phyloP scores from a whole-genome alignment of 2,113 vertebrate genomes.

The Erythrolamprus reginae region DNA sequence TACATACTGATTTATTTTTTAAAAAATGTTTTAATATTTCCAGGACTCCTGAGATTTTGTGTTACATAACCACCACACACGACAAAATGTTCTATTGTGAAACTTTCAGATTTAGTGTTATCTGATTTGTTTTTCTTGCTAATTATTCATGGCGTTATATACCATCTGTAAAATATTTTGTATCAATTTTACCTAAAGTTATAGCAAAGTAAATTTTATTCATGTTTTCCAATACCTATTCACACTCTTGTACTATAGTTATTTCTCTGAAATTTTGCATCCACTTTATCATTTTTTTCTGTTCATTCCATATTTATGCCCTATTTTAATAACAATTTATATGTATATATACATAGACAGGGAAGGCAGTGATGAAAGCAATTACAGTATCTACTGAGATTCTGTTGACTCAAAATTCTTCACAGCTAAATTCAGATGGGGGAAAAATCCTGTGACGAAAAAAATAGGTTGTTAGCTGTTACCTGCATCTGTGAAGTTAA shows the following conservation, averaged over 20 bases:
- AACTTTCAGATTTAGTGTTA: neutral
- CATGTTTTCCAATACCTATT: neutral
- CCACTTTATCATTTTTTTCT: neutral
- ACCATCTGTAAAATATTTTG: neutral
- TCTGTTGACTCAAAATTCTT: neutral
- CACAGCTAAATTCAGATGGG: neutral
- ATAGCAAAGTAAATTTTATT: neutral
- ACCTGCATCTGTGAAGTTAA: neutral
- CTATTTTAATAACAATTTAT: neutral
- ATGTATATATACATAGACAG: neutral
- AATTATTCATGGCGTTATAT: neutral
- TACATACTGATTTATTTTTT: neutral
- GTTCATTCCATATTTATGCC: neutral
- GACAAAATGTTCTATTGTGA: neutral
- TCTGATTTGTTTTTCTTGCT: neutral
- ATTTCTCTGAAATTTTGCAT: neutral
- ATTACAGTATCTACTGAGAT: neutral
- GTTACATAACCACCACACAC: neutral
- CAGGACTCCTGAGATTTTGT: neutral
- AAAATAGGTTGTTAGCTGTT: neutral
- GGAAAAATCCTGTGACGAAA: neutral
- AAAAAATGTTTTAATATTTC: neutral
- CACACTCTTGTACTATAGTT: neutral
- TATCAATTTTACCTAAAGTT: neutral
- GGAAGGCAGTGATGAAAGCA: neutral